Conservation (phyloP, 2,113 vertebrate genomes). For the Charina bottae region DNA sequence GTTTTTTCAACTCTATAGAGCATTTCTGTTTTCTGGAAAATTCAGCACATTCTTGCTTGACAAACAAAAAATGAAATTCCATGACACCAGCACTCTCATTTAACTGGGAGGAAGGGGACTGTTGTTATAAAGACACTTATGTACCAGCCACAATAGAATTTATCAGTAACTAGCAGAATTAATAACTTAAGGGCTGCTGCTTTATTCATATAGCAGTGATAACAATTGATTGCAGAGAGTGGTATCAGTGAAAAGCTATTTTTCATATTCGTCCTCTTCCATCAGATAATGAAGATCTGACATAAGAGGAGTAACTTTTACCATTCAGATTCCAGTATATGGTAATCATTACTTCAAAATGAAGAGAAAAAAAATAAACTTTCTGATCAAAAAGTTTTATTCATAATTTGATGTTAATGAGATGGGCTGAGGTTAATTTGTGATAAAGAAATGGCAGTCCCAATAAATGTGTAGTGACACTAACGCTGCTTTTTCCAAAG, state of each 20-base stretch:
- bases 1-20: conserved; percentile 20
- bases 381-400: neutral
- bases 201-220: neutral
- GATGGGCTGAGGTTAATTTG: neutral
- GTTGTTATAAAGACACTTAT: conserved; percentile 5
- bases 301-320: neutral
- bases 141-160: neutral
- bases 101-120: neutral
- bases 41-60: conserved; percentile 33
- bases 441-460: neutral
- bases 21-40: conserved; percentile 30
- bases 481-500: neutral
- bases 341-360: neutral
- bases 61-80: neutral
- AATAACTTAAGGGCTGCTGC: neutral
- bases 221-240: neutral
- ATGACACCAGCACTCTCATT: neutral
- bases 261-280: neutral
- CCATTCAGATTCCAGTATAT: neutral
- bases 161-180: neutral
- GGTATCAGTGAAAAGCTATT: neutral
- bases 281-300: neutral
- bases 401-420: neutral
- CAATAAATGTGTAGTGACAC: neutral
- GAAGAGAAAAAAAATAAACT: neutral